Base-by-base conservation (phyloP, 2,113 vertebrate genomes). In the Ia io region DNA sequence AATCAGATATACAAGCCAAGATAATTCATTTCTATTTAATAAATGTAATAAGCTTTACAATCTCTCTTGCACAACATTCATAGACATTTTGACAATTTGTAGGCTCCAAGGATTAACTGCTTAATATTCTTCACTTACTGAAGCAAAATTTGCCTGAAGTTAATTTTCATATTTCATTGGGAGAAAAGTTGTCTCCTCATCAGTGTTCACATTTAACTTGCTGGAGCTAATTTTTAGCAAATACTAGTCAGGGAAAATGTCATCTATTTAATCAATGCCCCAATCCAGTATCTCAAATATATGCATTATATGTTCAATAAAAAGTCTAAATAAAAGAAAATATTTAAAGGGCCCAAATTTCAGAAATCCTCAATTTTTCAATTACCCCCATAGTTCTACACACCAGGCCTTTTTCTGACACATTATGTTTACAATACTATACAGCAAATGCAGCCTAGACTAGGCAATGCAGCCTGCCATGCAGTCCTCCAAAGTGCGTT, bases 91-190 rank as follows among this genome's bases (percentile, higher is more conserved):
- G 40, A 71, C 67, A 95, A 94, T 95, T 95, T 97, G 95, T 73
- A 88, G 14, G 25, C 22, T 97, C 42, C 84, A 12, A 88, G 56
- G 44, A 94, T 91, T 88, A 96, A 35, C 65, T 97, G 20, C 4
- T 96, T 96, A 97, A 94, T 97, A 88, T 96, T 82, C 86, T 96
- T 95, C 78, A 90, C 74, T 93, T 92, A 95, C 76, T 83, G 92
- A 97, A 97, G 71, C 82, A 92, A 97, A 97, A 53, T 96, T 79
- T 96, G 59, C 40, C 84, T 77, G 76, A 78, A 49, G 37, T 93
- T 96, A 92, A 87, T 95, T 97, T 82, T 83, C 37, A 93, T 13
- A 88, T 35, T 95, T 96, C 87, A 49, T 79, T 97, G 59, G 63
- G 23, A 93, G 37, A 17, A 96, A 79, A 94, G 59, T 30, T 77